Conservation (phyloP, 2,113 vertebrate genomes). For the Bubalus kerabau region DNA sequence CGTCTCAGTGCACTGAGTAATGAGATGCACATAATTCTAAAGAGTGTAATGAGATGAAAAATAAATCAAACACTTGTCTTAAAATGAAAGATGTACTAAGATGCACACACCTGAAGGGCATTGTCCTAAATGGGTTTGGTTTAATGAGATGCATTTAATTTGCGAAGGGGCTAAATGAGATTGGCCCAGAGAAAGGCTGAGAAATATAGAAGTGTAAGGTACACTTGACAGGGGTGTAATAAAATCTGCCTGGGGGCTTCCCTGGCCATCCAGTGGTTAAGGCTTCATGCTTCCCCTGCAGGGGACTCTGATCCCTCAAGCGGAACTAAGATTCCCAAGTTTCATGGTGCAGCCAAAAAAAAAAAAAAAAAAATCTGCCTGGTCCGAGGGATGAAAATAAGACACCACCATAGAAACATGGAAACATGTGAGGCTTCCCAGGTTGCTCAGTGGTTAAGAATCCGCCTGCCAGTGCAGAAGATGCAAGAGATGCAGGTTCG, state of each 20-base stretch:
- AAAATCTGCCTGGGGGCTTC: neutral
- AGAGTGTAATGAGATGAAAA: slow-evolving; percentile 71
- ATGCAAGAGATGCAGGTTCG: neutral
- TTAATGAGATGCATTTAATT: slow-evolving; percentile 73
- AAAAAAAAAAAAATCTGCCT: neutral
- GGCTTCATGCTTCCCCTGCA: neutral
- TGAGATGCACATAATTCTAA: slow-evolving; percentile 74
- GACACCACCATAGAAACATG: neutral
- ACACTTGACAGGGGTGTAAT: neutral
- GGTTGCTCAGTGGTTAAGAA: neutral
- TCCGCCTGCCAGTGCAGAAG: neutral
- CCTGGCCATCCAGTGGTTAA: neutral
- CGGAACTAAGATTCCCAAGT: neutral
- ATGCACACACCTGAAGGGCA: slow-evolving; percentile 71
- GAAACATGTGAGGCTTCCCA: neutral
- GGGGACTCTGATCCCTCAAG: neutral
- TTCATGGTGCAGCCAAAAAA: neutral
- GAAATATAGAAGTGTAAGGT: slow-evolving; percentile 3
- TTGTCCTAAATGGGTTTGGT: slow-evolving; percentile 69
- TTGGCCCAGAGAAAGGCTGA: slow-evolving; percentile 53
- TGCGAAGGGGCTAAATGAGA: slow-evolving; percentile 63
- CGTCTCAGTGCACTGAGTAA: slow-evolving; percentile 45
- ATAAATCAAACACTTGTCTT: slow-evolving; percentile 75
- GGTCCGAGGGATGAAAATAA: neutral
- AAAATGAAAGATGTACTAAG: slow-evolving; percentile 54